Evolutionary conservation across 2,888 invertebrate genomes (phyloP), one percentile per base, ranked within the genome.

Genomic region (Mesorhabditis sp.): DNA sequence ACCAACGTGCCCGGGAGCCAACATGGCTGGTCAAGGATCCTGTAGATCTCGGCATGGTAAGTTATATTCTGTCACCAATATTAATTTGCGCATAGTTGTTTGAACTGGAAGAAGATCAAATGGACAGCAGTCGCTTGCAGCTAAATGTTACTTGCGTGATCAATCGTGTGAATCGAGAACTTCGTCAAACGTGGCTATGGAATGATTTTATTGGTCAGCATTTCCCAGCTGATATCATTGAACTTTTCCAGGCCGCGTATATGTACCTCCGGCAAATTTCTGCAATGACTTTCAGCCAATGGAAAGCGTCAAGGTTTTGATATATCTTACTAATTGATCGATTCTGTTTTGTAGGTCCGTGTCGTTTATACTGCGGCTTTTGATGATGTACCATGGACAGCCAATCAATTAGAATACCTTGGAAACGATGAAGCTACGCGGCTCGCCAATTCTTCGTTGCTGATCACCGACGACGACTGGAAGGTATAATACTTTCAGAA

Each of bases 341-440:
- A 65, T 7, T 61, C 69, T 5, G 45, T 61, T 15, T 69, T 61
- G 76, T 79, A 72, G 62, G 65, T 77, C 42, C 68, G 69, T 6
- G 75, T 72, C n/a, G 50, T 69, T 41, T 80, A 72, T 67, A 75
- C 77, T 7, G 76, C 74, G 43, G 71, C 75, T 43, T 76, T 74
- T 65, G 80, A 79, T n/a, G 80, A 79, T 65, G 78, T 78, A 10
- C 80, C 80, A 28, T 80, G 80, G 80, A 71, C 70, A 0, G 80
- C 77, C 6, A 41, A 65, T 5, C 28, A 68, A n/a, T 45, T 76
- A 4, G 70, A 73, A 41, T 67, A 68, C 10, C 43, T 76, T 4
- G 70, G 70, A 42, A 70, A 70, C 4, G 69, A 73, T n/a, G 72
- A 74, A 7, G 70, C 65, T 5, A 70, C 70, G 50, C 72, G 74